Evolutionary conservation across 2,797 vertebrate species (phyloP).

Genomic region (Lagodon rhomboides): DNA sequence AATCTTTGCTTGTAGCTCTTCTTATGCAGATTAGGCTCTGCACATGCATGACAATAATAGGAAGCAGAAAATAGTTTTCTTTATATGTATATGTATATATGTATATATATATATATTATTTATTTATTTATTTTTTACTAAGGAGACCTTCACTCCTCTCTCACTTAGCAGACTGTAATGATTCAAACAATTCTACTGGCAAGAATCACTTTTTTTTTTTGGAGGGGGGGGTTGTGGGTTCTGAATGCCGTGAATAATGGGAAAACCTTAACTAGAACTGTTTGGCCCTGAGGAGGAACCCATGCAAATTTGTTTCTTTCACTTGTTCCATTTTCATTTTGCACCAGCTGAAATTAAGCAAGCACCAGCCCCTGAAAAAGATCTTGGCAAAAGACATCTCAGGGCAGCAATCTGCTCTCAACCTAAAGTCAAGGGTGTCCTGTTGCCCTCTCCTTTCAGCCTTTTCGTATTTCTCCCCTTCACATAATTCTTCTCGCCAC

Average conservation of each 20-base stretch:
- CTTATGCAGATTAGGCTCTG: conserved; percentile 42
- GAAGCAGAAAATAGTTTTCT: conserved; percentile 36
- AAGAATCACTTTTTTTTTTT: conserved; percentile 52
- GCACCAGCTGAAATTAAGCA: conserved; percentile 45
- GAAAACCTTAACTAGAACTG: conserved; percentile 49
- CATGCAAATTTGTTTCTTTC: conserved; percentile 55
- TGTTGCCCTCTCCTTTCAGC: conserved; percentile 38
- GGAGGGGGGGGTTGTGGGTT: neutral
- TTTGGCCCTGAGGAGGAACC: conserved; percentile 58
- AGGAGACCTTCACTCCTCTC: conserved; percentile 30
- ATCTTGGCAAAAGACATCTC: conserved; percentile 27
- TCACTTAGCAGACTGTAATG: conserved; percentile 37
- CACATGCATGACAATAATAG: conserved; percentile 32
- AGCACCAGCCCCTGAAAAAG: conserved; percentile 12
- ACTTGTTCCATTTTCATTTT: conserved; percentile 35
- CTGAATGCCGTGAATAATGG: conserved; percentile 55
- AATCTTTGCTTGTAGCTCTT: conserved; percentile 22
- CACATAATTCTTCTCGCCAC: conserved; percentile 29
- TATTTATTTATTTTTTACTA: conserved; percentile 27
- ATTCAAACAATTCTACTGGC: conserved; percentile 53
- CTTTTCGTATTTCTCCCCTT: conserved; percentile 33
- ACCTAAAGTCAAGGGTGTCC: conserved; percentile 18
- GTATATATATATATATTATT: too few relatives aligned
- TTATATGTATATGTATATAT: too few relatives aligned
- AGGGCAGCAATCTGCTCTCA: conserved; percentile 23